Evolutionary conservation across 2,888 invertebrate genomes (phyloP).

Genomic region (Polia nebulosa): DNA sequence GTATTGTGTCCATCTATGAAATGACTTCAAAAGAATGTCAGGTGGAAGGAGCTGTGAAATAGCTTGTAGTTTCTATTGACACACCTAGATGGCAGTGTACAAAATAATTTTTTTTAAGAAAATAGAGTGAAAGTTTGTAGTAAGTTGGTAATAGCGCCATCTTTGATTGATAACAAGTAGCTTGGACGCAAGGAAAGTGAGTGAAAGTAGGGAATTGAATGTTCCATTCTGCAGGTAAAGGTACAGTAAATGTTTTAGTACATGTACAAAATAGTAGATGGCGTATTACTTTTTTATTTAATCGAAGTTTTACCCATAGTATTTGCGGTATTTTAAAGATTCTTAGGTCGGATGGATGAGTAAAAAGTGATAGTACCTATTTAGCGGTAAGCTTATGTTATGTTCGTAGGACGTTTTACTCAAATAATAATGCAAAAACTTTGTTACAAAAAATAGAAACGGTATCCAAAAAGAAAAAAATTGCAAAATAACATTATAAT

Average conservation of each 20-base stretch:
- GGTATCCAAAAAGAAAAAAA: too few species aligned
- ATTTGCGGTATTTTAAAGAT: not conserved
- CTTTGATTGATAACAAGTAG: not conserved
- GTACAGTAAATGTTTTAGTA: not conserved
- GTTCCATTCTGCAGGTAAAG: not conserved
- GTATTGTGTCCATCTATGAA: conserved; percentile 23
- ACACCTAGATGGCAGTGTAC: not conserved
- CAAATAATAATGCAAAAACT: too few species aligned
- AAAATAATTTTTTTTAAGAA: not conserved
- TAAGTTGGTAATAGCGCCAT: conserved; percentile 16
- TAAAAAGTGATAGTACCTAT: too few species aligned
- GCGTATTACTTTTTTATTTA: not conserved
- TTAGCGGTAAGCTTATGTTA: too few species aligned
- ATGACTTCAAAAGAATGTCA: too few species aligned
- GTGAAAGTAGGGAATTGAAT: not conserved
- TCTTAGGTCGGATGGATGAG: too few species aligned
- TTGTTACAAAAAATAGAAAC: too few species aligned
- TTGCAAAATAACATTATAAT: too few species aligned
- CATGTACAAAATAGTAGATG: not conserved
- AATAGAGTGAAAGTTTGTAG: not conserved
- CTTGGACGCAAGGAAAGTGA: not conserved
- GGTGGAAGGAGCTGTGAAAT: too few species aligned
- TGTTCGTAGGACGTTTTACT: too few species aligned
- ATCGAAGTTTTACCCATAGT: not conserved
- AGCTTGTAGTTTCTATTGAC: not conserved